These are phyloP conservation scores for Epizoanthus stellaris DNA, from an alignment of 92 coral and sea anemone genomes.

Conservation along the genomic window DNA sequence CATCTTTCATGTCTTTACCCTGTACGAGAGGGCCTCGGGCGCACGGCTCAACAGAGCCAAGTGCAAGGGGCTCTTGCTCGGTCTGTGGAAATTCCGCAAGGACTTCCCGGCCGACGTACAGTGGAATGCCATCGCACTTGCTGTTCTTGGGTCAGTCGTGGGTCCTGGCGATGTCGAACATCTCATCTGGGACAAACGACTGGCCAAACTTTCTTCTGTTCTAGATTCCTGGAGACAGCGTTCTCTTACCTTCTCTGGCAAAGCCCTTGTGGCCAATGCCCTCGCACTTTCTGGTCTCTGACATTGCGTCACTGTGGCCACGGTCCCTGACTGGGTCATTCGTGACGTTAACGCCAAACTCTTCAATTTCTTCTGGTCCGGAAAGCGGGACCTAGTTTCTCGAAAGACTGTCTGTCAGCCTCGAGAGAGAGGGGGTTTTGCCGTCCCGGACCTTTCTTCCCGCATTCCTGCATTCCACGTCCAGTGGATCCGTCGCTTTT, in stretches of 20 bases:
- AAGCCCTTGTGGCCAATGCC: conserved; percentile 40
- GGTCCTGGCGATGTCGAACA: conserved; percentile 13
- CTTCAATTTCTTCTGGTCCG: conserved; percentile 15
- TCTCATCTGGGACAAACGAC: conserved; percentile 7
- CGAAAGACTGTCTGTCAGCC: conserved; percentile 4
- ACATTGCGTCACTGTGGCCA: conserved; percentile 23
- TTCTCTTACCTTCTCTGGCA: conserved; percentile 22
- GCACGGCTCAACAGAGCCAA: conserved; percentile 27
- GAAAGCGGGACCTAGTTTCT: conserved; percentile 6
- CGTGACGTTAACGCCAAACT: neutral
- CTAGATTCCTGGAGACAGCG: conserved; percentile 39
- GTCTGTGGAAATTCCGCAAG: conserved; percentile 15
- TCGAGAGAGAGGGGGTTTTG: conserved; percentile 10
- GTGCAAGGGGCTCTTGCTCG: conserved; percentile 42
- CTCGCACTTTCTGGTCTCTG: conserved; percentile 55
- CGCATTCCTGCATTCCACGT: neutral
- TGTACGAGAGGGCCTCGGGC: conserved; percentile 52
- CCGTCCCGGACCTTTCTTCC: neutral
- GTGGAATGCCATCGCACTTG: neutral
- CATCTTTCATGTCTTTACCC: neutral
- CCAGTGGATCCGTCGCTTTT: conserved; percentile 25
- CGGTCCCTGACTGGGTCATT: conserved; percentile 6
- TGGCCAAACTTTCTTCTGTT: neutral
- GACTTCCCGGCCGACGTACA: neutral
- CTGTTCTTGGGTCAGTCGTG: conserved; percentile 26